Evolutionary conservation across 2,113 vertebrate genomes (phyloP).

Genomic region (Tragulus kanchil): DNA sequence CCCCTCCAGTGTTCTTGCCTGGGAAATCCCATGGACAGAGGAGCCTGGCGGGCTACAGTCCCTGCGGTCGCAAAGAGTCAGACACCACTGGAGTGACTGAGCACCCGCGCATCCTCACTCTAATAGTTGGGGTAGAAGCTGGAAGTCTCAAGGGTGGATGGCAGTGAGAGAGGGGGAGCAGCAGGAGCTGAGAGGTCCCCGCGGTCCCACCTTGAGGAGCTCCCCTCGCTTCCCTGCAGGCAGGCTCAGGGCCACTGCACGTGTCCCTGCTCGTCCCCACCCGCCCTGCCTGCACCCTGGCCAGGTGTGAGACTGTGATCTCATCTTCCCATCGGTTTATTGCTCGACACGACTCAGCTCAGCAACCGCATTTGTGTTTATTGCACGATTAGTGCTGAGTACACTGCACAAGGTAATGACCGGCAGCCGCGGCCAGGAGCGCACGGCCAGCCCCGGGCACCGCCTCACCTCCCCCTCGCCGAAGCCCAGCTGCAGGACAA

Average conservation of each 20-base stretch:
- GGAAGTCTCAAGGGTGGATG: not conserved
- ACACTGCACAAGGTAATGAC: slow-evolving; percentile 82
- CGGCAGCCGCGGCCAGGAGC: slow-evolving; percentile 67
- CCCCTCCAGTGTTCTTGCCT: not conserved
- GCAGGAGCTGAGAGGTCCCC: not conserved
- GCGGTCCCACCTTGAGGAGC: not conserved
- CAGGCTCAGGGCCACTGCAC: not conserved
- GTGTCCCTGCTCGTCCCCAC: not conserved
- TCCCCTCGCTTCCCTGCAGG: not conserved
- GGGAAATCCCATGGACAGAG: not conserved
- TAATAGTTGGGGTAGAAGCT: not conserved
- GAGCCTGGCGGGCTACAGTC: not conserved
- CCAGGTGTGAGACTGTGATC: not conserved
- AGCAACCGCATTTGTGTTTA: slow-evolving; percentile 85
- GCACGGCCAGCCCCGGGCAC: not conserved
- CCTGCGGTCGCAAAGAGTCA: not conserved
- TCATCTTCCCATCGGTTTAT: slow-evolving; percentile 77
- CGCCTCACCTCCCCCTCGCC: not conserved
- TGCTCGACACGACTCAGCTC: slow-evolving; percentile 86
- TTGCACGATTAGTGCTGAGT: slow-evolving; percentile 84
- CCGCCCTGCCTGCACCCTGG: not conserved
- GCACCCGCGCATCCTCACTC: not conserved
- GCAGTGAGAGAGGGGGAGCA: not conserved
- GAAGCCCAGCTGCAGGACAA: not conserved
- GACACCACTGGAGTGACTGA: not conserved